phyloP scores from a whole-genome alignment of 2,888 invertebrate genomes.

The Tupiocoris notatus region DNA sequence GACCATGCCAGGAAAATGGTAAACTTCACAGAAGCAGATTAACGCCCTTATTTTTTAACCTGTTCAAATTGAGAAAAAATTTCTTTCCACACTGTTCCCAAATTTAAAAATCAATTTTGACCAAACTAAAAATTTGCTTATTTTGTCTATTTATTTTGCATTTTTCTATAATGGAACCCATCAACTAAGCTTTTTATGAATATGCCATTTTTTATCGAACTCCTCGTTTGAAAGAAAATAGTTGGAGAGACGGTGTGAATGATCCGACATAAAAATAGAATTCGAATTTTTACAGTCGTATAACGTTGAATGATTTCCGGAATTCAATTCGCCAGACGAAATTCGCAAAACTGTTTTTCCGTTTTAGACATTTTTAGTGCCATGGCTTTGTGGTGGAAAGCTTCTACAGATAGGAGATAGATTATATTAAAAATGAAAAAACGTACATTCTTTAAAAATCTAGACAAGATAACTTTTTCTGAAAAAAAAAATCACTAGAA shows the following conservation, averaged over 20 bases:
- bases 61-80: background rate
- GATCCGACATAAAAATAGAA: constrained; percentile 18
- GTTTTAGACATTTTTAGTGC: constrained; percentile 39
- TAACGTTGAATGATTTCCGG: background rate
- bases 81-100: too few relatives aligned
- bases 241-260: constrained; percentile 37
- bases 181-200: background rate
- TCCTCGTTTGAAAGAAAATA: constrained; percentile 16
- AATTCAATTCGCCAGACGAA: background rate
- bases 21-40: constrained; percentile 3
- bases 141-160: too few relatives aligned
- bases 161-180: too few relatives aligned
- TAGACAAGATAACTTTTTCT: constrained; percentile 43
- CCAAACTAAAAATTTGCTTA: background rate
- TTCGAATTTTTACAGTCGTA: background rate
- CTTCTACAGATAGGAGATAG: constrained; percentile 48
- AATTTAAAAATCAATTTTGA: constrained; percentile 2
- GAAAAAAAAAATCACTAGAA: constrained; percentile 47
- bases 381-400: constrained; percentile 48
- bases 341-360: background rate
- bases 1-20: constrained; percentile 39
- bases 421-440: constrained; percentile 35
- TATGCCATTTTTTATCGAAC: background rate
- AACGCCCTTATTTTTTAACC: background rate
- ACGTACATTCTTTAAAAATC: constrained; percentile 32